Percentiles rank a stretch among this genome's conserved stretches.
Evolutionary conservation across 2,113 vertebrate species (phyloP).

Genomic region (Python bivittatus): DNA sequence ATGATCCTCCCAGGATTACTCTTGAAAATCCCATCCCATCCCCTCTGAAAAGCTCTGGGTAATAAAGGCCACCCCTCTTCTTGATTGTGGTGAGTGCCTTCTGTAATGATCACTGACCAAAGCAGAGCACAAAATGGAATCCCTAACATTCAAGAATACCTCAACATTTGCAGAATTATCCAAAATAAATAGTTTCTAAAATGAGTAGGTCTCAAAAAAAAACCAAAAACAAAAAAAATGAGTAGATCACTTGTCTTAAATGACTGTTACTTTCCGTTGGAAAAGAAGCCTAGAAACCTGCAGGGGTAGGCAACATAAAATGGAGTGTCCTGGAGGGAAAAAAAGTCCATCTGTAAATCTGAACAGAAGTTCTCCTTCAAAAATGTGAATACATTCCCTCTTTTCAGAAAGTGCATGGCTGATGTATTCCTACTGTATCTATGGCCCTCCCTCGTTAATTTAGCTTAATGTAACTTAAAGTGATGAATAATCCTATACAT

Average conservation of each 20-base stretch:
- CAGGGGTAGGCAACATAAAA: no score
- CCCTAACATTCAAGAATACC: background rate
- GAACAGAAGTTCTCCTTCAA: background rate
- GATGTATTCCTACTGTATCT: background rate
- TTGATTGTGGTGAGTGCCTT: background rate
- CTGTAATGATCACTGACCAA: background rate
- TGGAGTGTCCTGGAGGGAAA: background rate
- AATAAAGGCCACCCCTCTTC: background rate
- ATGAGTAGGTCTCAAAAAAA: background rate
- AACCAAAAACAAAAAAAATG: background rate
- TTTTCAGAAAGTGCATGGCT: background rate
- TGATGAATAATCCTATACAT: background rate
- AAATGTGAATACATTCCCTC: background rate
- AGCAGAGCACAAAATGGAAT: background rate
- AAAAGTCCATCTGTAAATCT: background rate
- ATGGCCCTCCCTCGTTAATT: background rate
- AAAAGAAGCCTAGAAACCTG: background rate
- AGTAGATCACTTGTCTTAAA: background rate
- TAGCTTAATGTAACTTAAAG: background rate
- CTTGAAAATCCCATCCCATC: background rate
- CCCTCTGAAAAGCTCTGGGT: background rate
- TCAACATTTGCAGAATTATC: background rate
- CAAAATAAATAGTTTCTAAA: background rate
- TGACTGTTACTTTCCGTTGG: background rate
- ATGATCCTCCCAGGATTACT: background rate